Percentiles rank a stretch among this genome's conserved stretches.
phyloP scores from a whole-genome alignment of 1,140 invertebrate genomes.

The Cydia amplana region DNA sequence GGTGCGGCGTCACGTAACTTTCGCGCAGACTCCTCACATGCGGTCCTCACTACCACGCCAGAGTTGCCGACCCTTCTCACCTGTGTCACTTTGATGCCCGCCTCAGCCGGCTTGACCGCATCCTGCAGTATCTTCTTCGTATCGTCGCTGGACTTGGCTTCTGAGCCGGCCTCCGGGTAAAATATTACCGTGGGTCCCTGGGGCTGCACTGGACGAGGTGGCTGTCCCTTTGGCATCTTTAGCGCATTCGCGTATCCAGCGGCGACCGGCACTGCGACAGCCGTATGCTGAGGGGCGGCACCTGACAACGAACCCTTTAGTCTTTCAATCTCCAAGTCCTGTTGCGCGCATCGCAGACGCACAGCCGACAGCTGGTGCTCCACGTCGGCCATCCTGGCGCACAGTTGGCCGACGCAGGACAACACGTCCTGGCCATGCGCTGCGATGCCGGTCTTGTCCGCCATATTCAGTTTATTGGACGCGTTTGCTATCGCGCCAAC shows the following conservation, averaged over 20 bases:
- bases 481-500: too few relatives aligned
- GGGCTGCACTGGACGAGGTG: not conserved
- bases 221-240: not conserved
- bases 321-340: too few relatives aligned
- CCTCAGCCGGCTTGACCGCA: not conserved
- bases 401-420: not conserved
- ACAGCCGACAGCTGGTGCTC: too few relatives aligned
- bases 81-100: not conserved
- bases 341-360: too few relatives aligned
- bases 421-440: too few relatives aligned
- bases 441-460: too few relatives aligned
- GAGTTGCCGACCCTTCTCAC: slow-evolving; percentile 31
- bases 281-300: too few relatives aligned
- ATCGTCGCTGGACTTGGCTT: not conserved
- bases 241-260: not conserved
- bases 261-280: too few relatives aligned
- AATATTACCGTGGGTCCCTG: not conserved
- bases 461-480: too few relatives aligned
- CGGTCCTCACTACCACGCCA: slow-evolving; percentile 33
- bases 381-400: not conserved
- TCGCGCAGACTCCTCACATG: not conserved
- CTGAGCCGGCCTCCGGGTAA: not conserved
- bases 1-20: too few relatives aligned
- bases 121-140: not conserved
- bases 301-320: too few relatives aligned